Evolutionary conservation across 92 coral and sea anemone genomes (phyloP), one percentile per base, ranked within the genome.

Genomic region (Phenganax stokvisi): DNA sequence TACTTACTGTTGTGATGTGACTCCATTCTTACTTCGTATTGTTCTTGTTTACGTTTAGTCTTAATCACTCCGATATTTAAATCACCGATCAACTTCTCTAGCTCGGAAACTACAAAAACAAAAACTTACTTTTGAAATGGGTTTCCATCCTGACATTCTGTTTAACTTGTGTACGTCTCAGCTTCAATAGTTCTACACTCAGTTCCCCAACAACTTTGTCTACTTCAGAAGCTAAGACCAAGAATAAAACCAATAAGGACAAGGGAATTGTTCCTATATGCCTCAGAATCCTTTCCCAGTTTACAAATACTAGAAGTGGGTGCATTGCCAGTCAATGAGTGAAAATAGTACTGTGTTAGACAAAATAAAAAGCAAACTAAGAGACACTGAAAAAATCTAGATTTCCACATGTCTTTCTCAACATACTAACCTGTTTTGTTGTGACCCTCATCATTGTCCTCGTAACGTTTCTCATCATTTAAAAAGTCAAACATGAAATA

Each of bases 71-170:
- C 83, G 65, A 79, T 79, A 79, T 61, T 79, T 79, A 79, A 64
- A 16, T 79, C 83, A 13, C 83, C 83, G 65, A 79, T 54, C 83
- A 79, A 62, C 71, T 79, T 79, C 74, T 79, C 74, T 61, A 79
- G 55, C 56, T 79, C 83, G 44, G 73, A 51, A 20, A 79, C 83
- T 79, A 79, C 62, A 79, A 77, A 77, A n/a, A 27, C 66, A 75
- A 57, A 30, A 79, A 79, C 83, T 79, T 79, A 79, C 83, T 79
- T 79, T 65, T 79, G 69, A 47, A 79, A 54, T 79, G 83, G 0
- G 83, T 79, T 44, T 79, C 83, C 83, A 79, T 79, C 83, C 83
- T 79, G 59, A 79, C 83, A 62, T 79, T 79, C 73, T 60, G 83
- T 27, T 79, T 79, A 79, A 64, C 83, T 79, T 79, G 83, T 6